Conservation (phyloP, 37 sponge, comb jelly and placozoan genomes). For the Crambe crambe region DNA sequence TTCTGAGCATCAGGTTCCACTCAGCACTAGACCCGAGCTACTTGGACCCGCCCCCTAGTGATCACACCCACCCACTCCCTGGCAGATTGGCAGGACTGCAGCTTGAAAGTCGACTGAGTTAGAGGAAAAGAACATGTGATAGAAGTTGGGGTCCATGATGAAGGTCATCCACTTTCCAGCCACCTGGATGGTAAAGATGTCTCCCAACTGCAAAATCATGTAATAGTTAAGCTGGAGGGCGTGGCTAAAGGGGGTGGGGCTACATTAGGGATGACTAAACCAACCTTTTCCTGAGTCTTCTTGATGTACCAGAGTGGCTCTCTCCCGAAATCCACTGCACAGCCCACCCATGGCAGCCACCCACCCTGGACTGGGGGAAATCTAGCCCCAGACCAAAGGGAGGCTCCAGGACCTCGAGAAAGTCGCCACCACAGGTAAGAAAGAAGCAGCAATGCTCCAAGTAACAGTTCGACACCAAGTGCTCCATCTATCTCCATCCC, state of each 20-base stretch:
- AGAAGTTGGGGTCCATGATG: conserved; percentile 46
- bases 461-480: too few species aligned
- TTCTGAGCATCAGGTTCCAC: too few species aligned
- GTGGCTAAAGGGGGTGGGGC: too few species aligned
- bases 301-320: conserved; percentile 57
- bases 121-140: conserved; percentile 43
- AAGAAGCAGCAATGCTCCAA: too few species aligned
- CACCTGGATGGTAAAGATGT: conserved; percentile 73
- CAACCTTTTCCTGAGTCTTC: conserved; percentile 33
- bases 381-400: background rate
- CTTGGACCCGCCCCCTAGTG: too few species aligned
- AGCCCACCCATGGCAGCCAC: conserved; percentile 76
- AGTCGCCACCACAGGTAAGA: background rate
- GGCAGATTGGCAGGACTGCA: conserved; percentile 69
- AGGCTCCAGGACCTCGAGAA: background rate
- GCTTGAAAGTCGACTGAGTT: conserved; percentile 53
- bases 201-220: too few species aligned
- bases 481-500: too few species aligned
- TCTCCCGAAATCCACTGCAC: conserved; percentile 64
- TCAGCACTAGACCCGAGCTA: too few species aligned
- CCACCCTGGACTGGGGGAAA: conserved; percentile 55
- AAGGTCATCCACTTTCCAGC: conserved; percentile 84
- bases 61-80: conserved; percentile 60
- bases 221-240: too few species aligned
- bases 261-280: too few species aligned